Evolutionary conservation across 2,113 vertebrate species (phyloP), one percentile per base, ranked within the genome.

Genomic region (Oncorhynchus masou): DNA sequence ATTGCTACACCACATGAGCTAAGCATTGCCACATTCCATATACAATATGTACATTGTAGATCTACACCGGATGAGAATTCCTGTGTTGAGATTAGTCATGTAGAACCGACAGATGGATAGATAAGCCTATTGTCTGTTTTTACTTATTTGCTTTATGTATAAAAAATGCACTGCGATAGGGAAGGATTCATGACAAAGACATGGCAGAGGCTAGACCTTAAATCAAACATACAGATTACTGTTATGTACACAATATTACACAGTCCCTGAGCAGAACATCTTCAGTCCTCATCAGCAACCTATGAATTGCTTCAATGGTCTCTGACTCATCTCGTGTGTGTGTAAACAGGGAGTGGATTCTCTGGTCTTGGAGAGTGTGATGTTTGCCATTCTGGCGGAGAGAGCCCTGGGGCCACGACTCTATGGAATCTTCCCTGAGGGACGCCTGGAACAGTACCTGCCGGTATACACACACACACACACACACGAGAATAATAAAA

Each of bases 301-400:
- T 9, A 45, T 45, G 39, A 45, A 45, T 9, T 45, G 39, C 39
- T 45, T 45, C 39, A 45, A 45, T 45, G 39, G 39, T 45, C 19
- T 57, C 54, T 57, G 13, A 64, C 20, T 24, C 11, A 25, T 22
- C 34, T 71, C 12, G 1, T 77, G 24, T 70, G 3, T 77, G 34
- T 71, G 24, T 51, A 4, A 2, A 16, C 82, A 99, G 97, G 96
- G 95, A 0, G 95, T 96, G 81, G 96, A 98, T 81, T 96, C 96
- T 0, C 86, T 99, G 81, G 96, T 99, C 7, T 90, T 95, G 34
- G 95, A 98, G 84, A 97, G 97, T 2, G 96, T 99, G 75, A 98
- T 98, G 96, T 99, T 99, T 74, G 96, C 97, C 76, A 97, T 98
- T 83, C 93, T 99, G 83, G 97, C 97, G 0, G 96, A 98, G 84